Evolutionary conservation across 2,113 vertebrate genomes (phyloP).

Genomic region (Gadus macrocephalus): DNA sequence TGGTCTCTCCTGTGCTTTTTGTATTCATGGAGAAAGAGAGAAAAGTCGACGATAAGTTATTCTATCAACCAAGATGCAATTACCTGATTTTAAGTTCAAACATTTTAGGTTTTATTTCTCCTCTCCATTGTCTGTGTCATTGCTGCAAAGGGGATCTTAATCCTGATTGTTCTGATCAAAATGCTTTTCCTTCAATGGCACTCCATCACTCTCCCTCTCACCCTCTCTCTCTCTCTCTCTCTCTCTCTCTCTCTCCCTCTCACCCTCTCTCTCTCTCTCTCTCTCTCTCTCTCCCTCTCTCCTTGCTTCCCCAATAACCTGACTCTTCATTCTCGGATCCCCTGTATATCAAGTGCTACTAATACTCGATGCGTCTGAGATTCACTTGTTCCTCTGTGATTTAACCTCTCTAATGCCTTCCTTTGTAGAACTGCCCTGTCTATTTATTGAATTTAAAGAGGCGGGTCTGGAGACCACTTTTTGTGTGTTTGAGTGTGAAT

Average conservation of each 20-base stretch:
- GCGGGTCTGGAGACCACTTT: slow-evolving; percentile 62
- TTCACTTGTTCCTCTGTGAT: not conserved
- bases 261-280: slow-evolving; percentile 2
- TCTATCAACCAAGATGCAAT: too few relatives aligned
- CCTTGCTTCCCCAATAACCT: slow-evolving; percentile 22
- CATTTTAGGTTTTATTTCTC: slow-evolving; percentile 19
- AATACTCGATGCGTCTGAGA: not conserved
- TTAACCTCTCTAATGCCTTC: slow-evolving; percentile 8
- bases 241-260: slow-evolving; percentile 9
- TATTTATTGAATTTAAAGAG: slow-evolving; percentile 59
- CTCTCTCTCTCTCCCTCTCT: not conserved
- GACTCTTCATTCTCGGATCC: slow-evolving; percentile 20
- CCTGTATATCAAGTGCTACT: not conserved
- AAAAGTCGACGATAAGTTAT: too few relatives aligned
- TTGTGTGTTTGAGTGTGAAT: slow-evolving; percentile 13
- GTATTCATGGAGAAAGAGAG: too few relatives aligned
- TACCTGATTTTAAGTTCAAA: slow-evolving; percentile 18
- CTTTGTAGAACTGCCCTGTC: slow-evolving; percentile 48
- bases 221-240: not conserved
- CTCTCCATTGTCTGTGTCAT: slow-evolving; percentile 23
- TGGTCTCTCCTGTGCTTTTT: too few relatives aligned
- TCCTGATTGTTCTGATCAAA: slow-evolving; percentile 36
- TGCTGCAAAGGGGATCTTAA: slow-evolving; percentile 29
- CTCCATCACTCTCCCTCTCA: not conserved
- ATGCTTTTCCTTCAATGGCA: slow-evolving; percentile 33